These are phyloP conservation scores for Procambarus clarkii DNA, from an alignment of 1,140 invertebrate genomes.

Conservation along the genomic window DNA sequence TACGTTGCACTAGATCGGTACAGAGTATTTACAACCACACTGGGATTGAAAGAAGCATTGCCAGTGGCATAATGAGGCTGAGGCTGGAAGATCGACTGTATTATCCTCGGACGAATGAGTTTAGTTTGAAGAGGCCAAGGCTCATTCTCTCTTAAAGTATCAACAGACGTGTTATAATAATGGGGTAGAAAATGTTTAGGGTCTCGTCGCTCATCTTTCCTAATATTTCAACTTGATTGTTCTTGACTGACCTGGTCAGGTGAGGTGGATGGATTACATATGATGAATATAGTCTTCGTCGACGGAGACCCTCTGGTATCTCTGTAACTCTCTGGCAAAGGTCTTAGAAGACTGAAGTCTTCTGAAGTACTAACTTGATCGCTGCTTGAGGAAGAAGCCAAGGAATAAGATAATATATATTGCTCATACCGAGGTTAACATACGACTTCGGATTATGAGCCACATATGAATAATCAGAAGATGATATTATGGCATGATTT, in stretches of 20 bases:
- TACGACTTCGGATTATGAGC: not conserved
- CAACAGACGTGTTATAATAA: not conserved
- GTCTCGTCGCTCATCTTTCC: not conserved
- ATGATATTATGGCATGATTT: not conserved
- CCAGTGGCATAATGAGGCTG: constrained; percentile 2
- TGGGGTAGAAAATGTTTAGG: not conserved
- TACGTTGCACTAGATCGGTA: not conserved
- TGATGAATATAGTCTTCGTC: too few relatives aligned
- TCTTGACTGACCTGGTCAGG: too few relatives aligned
- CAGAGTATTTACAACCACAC: not conserved
- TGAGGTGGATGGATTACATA: too few relatives aligned
- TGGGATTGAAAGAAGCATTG: constrained; percentile 11
- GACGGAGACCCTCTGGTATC: not conserved
- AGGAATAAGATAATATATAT: too few relatives aligned
- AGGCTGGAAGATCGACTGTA: not conserved
- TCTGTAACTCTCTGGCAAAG: not conserved
- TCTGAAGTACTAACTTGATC: not conserved
- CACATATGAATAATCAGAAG: not conserved
- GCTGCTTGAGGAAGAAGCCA: not conserved
- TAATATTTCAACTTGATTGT: too few relatives aligned
- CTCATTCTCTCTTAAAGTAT: not conserved
- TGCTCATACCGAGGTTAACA: not conserved
- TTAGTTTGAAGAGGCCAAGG: not conserved
- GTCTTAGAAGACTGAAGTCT: not conserved
- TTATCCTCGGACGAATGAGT: not conserved